Conservation (phyloP, 2,888 invertebrate species). For the Heliconius cydno region DNA sequence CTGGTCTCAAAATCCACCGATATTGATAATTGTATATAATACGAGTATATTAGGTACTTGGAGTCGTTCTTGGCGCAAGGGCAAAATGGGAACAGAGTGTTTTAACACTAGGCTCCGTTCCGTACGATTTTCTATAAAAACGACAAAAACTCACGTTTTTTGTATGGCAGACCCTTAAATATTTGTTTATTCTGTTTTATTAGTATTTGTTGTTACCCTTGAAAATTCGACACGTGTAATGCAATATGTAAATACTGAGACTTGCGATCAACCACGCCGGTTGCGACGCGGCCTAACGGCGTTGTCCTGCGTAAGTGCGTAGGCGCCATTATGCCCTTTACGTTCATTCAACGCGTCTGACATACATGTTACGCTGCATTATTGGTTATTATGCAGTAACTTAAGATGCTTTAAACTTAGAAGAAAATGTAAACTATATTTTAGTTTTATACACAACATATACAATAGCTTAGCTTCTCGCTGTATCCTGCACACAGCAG, state of each 20-base stretch:
- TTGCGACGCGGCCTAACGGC: background rate
- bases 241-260: constrained; percentile 22
- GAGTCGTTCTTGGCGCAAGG: too few relatives aligned
- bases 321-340: constrained; percentile 30
- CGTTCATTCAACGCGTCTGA: constrained; percentile 43
- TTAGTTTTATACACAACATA: background rate
- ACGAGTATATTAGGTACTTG: too few relatives aligned
- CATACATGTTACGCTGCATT: constrained; percentile 33
- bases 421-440: background rate
- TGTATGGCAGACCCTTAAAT: too few relatives aligned
- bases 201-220: too few relatives aligned
- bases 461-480: background rate
- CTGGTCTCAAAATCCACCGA: too few relatives aligned
- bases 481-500: too few relatives aligned
- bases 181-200: too few relatives aligned
- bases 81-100: too few relatives aligned
- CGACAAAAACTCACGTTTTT: too few relatives aligned
- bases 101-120: too few relatives aligned
- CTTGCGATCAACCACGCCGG: background rate
- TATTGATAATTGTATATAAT: too few relatives aligned
- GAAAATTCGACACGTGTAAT: background rate
- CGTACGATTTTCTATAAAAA: too few relatives aligned
- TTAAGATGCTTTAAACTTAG: background rate
- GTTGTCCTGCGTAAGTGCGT: constrained; percentile 31
- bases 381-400: constrained; percentile 5